These are phyloP conservation scores for Andrena marginata DNA, from an alignment of 2,888 invertebrate species.

Conservation along the genomic window DNA sequence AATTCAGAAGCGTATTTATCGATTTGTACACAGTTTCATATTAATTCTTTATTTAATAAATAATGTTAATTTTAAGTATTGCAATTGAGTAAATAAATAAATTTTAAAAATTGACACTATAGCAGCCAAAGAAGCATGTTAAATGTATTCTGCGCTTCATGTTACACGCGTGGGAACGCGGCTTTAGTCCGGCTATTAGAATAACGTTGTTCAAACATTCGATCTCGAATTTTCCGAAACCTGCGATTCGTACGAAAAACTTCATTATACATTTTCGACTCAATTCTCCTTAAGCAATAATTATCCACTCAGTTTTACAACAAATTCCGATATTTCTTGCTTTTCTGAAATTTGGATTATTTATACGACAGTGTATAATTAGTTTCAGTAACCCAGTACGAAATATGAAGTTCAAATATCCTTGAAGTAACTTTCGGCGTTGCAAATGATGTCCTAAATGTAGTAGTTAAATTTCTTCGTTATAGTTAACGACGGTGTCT, in stretches of 20 bases:
- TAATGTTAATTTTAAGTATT: too few relatives aligned
- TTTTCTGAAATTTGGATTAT: too few relatives aligned
- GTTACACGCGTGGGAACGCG: not conserved
- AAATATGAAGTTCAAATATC: too few relatives aligned
- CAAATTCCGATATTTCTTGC: too few relatives aligned
- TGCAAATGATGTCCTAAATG: slow-evolving; percentile 9
- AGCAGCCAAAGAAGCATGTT: not conserved
- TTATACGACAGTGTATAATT: too few relatives aligned
- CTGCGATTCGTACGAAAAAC: not conserved
- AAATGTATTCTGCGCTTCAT: not conserved
- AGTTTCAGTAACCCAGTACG: too few relatives aligned
- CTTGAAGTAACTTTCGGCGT: not conserved
- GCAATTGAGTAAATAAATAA: too few relatives aligned
- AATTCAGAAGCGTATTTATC: not conserved
- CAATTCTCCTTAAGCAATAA: too few relatives aligned
- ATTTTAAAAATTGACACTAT: too few relatives aligned
- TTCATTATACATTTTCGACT: not conserved
- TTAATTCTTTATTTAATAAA: too few relatives aligned
- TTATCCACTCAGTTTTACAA: too few relatives aligned
- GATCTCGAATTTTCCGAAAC: not conserved
- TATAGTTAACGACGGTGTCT: slow-evolving; percentile 54
- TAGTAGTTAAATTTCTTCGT: slow-evolving; percentile 35
- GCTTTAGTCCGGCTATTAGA: not conserved
- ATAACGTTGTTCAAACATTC: not conserved
- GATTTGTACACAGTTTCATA: too few relatives aligned